These are phyloP conservation scores for Melanotaenia pygmaea DNA, from an alignment of 2,797 vertebrate species.

Conservation along the genomic window DNA sequence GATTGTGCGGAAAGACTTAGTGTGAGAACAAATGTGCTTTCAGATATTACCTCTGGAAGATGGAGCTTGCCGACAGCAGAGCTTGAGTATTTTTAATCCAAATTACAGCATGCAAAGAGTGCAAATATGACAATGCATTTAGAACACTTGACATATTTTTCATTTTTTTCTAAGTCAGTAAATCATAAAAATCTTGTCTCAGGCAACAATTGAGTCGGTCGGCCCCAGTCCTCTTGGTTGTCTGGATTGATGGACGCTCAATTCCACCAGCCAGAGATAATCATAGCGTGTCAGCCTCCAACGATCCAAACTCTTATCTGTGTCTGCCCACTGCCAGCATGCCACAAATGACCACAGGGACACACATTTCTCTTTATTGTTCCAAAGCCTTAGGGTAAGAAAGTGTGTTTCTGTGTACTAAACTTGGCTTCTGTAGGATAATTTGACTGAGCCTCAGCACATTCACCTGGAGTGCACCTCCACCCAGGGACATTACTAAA, in stretches of 20 bases:
- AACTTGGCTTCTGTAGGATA: conserved; percentile 39
- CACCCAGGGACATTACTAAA: background rate
- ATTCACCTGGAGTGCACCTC: conserved; percentile 53
- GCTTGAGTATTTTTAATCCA: conserved; percentile 33
- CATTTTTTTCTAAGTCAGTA: conserved; percentile 58
- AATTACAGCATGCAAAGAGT: conserved; percentile 26
- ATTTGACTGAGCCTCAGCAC: background rate
- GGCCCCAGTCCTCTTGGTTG: conserved; percentile 55
- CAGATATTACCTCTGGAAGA: conserved; percentile 33
- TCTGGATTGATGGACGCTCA: conserved; percentile 79
- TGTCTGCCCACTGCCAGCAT: conserved; percentile 71
- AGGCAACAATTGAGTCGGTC: conserved; percentile 68
- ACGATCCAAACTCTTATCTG: conserved; percentile 83
- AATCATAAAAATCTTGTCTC: conserved; percentile 71
- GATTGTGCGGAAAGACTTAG: conserved; percentile 30
- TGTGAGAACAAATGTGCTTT: conserved; percentile 48
- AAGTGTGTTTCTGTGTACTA: conserved; percentile 37
- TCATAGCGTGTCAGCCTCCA: conserved; percentile 78
- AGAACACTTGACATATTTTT: conserved; percentile 57
- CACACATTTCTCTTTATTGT: conserved; percentile 73
- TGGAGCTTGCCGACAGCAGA: background rate
- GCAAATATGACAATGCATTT: conserved; percentile 29
- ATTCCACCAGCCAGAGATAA: conserved; percentile 79
- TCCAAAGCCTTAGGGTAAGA: conserved; percentile 48
- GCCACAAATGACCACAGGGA: conserved; percentile 75